Evolutionary conservation across 2,797 vertebrate species (phyloP).

Genomic region (Streptopelia turtur): DNA sequence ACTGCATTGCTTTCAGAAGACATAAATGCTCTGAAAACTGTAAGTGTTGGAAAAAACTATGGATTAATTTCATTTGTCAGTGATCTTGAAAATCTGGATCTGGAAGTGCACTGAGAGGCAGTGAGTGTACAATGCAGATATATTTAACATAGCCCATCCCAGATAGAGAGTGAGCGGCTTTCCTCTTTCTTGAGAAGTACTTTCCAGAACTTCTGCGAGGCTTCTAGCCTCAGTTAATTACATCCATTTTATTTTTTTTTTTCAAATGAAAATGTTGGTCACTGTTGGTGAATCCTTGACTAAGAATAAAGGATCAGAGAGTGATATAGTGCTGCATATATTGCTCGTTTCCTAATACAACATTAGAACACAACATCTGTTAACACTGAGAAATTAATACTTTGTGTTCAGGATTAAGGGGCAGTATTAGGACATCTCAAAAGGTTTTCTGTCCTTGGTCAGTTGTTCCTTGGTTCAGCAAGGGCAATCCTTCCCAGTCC

Average conservation of each 20-base stretch:
- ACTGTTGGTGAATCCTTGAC: not conserved
- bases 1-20: not conserved
- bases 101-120: not conserved
- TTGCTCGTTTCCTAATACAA: not conserved
- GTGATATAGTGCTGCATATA: not conserved
- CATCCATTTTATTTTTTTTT: not conserved
- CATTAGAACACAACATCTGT: not conserved
- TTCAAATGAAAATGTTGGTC: not conserved
- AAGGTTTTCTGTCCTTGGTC: not conserved
- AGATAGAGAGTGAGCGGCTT: not conserved
- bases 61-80: not conserved
- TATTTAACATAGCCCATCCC: not conserved
- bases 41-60: not conserved
- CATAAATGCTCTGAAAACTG: not conserved
- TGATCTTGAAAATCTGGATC: not conserved
- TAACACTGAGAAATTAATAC: not conserved
- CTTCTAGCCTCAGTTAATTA: not conserved
- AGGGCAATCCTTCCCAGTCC: not conserved
- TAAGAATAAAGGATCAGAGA: not conserved
- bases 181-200: not conserved
- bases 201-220: not conserved
- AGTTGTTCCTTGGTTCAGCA: not conserved
- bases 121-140: not conserved
- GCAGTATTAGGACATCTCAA: not conserved
- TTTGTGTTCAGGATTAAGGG: not conserved